Percentiles rank a stretch among this genome's conserved stretches.
phyloP scores from a whole-genome alignment of 2,797 vertebrate species.

The Monodelphis domestica region DNA sequence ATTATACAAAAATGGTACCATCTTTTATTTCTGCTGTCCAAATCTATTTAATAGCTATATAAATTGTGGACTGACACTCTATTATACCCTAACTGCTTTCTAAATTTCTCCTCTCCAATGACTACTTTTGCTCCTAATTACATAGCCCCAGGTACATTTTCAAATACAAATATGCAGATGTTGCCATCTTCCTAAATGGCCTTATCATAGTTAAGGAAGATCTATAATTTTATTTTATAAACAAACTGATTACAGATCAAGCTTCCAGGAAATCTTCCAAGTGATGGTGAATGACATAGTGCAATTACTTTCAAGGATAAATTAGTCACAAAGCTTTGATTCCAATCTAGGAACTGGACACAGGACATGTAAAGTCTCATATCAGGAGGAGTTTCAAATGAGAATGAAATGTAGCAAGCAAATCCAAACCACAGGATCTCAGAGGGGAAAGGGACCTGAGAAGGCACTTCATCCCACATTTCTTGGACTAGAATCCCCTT shows the following conservation, averaged over 20 bases:
- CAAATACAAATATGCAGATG: background rate
- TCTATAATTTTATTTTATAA: constrained; percentile 1
- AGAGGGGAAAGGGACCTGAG: background rate
- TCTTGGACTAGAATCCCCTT: background rate
- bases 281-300: background rate
- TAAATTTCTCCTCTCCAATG: background rate
- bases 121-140: background rate
- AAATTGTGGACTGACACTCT: background rate
- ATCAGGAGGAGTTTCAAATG: background rate
- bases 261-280: background rate
- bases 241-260: constrained; percentile 1
- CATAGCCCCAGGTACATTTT: background rate
- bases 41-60: background rate
- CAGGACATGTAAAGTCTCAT: background rate
- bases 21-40: constrained; percentile 11
- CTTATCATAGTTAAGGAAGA: constrained; percentile 1
- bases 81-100: background rate
- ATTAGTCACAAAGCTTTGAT: background rate
- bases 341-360: background rate
- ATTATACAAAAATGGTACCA: background rate
- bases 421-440: background rate
- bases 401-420: background rate
- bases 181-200: background rate
- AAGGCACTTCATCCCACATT: background rate
- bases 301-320: background rate